Percentiles rank a stretch among this genome's conserved stretches.
Evolutionary conservation across 37 sponge, comb jelly and placozoan species (phyloP).

Genomic region (Cliona cf. orientalis): DNA sequence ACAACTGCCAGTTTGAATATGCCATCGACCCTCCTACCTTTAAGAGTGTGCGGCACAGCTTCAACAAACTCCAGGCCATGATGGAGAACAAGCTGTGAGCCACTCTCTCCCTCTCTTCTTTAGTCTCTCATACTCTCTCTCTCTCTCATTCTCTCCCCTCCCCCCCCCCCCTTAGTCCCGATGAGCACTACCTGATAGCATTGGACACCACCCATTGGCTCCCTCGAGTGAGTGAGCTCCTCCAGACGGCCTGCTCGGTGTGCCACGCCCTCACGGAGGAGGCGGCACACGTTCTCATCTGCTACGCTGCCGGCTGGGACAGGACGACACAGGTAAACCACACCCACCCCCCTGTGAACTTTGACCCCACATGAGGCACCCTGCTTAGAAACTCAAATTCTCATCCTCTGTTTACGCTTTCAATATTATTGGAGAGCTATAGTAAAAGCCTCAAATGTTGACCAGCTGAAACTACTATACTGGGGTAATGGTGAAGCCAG

Average conservation of each 20-base stretch:
- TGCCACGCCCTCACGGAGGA: constrained; percentile 30
- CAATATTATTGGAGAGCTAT: no score
- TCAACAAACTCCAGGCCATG: constrained; percentile 67
- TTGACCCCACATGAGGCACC: no score
- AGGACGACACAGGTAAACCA: constrained; percentile 93
- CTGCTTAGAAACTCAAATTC: no score
- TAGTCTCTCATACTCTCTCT: neutral
- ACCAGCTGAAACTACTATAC: no score
- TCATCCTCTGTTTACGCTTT: no score
- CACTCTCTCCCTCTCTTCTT: neutral
- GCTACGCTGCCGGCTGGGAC: constrained; percentile 89
- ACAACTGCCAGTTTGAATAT: constrained; percentile 75
- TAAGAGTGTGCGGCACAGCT: constrained; percentile 71
- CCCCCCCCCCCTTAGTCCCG: constrained; percentile 22
- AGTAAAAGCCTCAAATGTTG: no score
- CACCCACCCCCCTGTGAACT: no score
- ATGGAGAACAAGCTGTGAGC: constrained; percentile 77
- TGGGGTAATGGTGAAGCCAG: no score
- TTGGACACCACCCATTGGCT: constrained; percentile 85
- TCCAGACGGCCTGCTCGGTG: constrained; percentile 56
- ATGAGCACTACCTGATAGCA: constrained; percentile 66
- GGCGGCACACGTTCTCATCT: constrained; percentile 71
- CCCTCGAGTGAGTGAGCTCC: constrained; percentile 62
- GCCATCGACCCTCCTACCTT: constrained; percentile 51
- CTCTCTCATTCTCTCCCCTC: neutral